Percentiles rank a stretch among this genome's conserved stretches.
Evolutionary conservation across 2,888 invertebrate species (phyloP).

Genomic region (Drosophila pegasa): DNA sequence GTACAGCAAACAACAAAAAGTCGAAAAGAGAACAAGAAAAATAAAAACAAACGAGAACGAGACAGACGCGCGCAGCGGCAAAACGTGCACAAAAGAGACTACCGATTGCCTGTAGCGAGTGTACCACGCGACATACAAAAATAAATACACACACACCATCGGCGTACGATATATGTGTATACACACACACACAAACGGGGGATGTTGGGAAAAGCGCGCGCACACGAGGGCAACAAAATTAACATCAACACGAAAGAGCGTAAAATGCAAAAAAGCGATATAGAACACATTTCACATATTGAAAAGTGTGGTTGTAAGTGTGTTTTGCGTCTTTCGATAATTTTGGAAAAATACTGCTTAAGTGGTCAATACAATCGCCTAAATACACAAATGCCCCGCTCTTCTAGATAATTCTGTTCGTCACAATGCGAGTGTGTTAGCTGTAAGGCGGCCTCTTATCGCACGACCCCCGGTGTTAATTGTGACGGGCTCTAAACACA

Average conservation of each 20-base stretch:
- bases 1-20: conserved; percentile 83
- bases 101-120: conserved; percentile 59
- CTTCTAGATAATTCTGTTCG: conserved; percentile 52
- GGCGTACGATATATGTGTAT: conserved; percentile 21
- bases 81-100: conserved; percentile 66
- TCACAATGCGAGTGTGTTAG: conserved; percentile 13
- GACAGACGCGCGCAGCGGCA: conserved; percentile 68
- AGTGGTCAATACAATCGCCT: conserved; percentile 12
- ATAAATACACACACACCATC: conserved; percentile 39
- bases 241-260: conserved; percentile 55
- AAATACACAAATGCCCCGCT: conserved; percentile 23
- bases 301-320: conserved; percentile 5
- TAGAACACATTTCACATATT: conserved; percentile 34
- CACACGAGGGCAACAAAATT: conserved; percentile 71
- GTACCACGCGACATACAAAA: conserved; percentile 45
- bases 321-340: conserved; percentile 15
- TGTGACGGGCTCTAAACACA: conserved; percentile 45
- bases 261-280: conserved; percentile 44
- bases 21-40: conserved; percentile 77
- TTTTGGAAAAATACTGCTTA: conserved; percentile 66
- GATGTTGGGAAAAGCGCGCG: conserved; percentile 74
- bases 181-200: conserved; percentile 33
- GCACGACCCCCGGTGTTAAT: conserved; percentile 76
- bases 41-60: conserved; percentile 76
- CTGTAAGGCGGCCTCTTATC: conserved; percentile 63